phyloP scores from a whole-genome alignment of 2,888 invertebrate genomes.

The Altica lythri region DNA sequence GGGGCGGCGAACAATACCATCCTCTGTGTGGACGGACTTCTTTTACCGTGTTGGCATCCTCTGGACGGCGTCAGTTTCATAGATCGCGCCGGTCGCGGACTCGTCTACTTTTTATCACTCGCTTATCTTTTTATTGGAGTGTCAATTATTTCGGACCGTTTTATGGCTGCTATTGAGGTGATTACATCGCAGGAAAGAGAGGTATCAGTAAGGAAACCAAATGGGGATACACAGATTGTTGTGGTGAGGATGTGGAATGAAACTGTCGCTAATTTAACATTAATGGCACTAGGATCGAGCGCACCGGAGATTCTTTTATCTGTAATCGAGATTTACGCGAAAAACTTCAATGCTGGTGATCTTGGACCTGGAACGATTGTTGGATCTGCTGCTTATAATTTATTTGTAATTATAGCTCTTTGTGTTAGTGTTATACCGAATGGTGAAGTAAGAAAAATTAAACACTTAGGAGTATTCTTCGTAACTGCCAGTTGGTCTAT shows the following conservation, averaged over 20 bases:
- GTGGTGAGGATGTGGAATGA: constrained; percentile 98
- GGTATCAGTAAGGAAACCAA: constrained; percentile 86
- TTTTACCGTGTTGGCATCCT: constrained; percentile 91
- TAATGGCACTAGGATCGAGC: constrained; percentile 98
- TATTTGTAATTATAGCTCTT: constrained; percentile 96
- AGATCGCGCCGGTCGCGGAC: constrained; percentile 83
- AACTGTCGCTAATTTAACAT: constrained; percentile 96
- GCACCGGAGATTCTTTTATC: constrained; percentile 98
- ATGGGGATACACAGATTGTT: constrained; percentile 85
- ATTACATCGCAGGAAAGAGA: constrained; percentile 98
- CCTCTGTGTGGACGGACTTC: constrained; percentile 79
- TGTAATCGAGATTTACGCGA: constrained; percentile 96
- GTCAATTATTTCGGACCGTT: constrained; percentile 97
- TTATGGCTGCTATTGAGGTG: constrained; percentile 97
- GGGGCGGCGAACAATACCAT: constrained; percentile 38
- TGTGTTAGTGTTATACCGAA: constrained; percentile 91
- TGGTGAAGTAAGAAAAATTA: constrained; percentile 90
- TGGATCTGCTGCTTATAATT: constrained; percentile 97
- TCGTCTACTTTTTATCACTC: constrained; percentile 87
- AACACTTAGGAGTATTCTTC: constrained; percentile 95
- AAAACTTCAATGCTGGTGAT: constrained; percentile 94
- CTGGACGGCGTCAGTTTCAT: constrained; percentile 72
- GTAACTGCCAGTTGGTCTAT: constrained; percentile 98
- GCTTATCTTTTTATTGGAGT: constrained; percentile 98
- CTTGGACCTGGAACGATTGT: constrained; percentile 98